Evolutionary conservation across 2,113 vertebrate species (phyloP).

Genomic region (Lasiurus cinereus): DNA sequence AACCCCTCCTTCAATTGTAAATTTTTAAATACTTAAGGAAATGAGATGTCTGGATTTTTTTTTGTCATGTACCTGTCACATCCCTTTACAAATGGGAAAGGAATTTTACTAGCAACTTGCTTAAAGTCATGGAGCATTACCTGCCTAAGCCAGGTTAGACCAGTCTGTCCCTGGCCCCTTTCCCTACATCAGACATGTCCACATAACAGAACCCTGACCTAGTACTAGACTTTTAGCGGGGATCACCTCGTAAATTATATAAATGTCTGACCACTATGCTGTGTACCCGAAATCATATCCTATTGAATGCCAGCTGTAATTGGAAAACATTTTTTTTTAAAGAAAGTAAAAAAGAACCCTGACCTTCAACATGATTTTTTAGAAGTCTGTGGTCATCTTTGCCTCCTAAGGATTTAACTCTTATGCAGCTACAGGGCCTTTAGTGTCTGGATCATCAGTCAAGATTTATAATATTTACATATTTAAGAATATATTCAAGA

Average conservation of each 20-base stretch:
- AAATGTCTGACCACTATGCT: neutral
- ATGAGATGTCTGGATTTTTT: neutral
- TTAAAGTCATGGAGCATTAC: neutral
- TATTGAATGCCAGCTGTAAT: no score
- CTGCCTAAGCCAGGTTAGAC: neutral
- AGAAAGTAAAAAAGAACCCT: neutral
- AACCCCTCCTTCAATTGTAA: slow-evolving; percentile 20
- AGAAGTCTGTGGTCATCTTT: neutral
- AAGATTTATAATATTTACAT: neutral
- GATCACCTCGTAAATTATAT: no score
- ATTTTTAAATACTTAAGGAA: neutral
- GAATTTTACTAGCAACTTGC: neutral
- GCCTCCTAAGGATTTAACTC: neutral
- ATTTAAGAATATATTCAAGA: slow-evolving; percentile 3
- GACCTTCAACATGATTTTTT: neutral
- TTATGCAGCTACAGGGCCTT: neutral
- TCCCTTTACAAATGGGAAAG: neutral
- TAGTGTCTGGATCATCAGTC: neutral
- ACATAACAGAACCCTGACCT: neutral
- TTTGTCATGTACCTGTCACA: neutral
- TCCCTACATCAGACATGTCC: neutral
- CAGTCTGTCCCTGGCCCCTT: neutral
- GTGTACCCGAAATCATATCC: neutral
- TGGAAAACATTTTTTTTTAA: neutral
- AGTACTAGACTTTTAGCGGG: neutral